Conservation (phyloP, 2,888 invertebrate genomes). For the Lasioglossum calceatum region DNA sequence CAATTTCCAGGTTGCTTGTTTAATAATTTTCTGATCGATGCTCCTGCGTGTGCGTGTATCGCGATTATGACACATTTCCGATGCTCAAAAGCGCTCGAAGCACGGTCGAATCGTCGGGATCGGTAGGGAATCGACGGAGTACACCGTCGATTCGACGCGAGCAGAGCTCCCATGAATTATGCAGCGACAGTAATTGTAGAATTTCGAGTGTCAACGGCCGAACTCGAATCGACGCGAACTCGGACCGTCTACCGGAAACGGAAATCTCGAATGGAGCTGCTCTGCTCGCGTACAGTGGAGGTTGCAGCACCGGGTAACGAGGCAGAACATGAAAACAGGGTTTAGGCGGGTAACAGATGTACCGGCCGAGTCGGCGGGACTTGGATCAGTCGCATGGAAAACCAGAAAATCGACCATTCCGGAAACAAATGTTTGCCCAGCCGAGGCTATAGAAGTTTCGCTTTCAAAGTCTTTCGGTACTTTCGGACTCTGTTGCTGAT, state of each 20-base stretch:
- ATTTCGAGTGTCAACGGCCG: conserved; percentile 1
- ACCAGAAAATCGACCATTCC: background rate
- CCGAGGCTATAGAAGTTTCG: background rate
- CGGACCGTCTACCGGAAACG: background rate
- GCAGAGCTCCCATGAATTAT: conserved; percentile 36
- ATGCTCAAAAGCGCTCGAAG: background rate
- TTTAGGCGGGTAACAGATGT: conserved; percentile 31
- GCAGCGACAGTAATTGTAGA: background rate
- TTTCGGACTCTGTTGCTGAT: background rate
- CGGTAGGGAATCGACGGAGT: background rate
- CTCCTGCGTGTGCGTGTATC: background rate
- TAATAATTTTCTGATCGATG: background rate
- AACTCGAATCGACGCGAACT: background rate
- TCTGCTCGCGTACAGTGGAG: conserved; percentile 24
- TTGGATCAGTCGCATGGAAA: background rate
- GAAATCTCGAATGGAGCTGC: background rate
- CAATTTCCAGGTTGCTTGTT: background rate
- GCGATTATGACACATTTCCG: background rate
- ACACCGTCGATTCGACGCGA: conserved; percentile 13
- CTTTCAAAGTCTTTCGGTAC: background rate
- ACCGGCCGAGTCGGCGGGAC: conserved; percentile 30
- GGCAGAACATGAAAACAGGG: conserved; percentile 54
- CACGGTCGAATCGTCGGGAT: background rate
- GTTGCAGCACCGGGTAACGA: conserved; percentile 43
- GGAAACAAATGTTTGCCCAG: background rate